These are phyloP conservation scores for Oxycera nigricornis DNA, from an alignment of 2,888 invertebrate genomes.

Conservation along the genomic window DNA sequence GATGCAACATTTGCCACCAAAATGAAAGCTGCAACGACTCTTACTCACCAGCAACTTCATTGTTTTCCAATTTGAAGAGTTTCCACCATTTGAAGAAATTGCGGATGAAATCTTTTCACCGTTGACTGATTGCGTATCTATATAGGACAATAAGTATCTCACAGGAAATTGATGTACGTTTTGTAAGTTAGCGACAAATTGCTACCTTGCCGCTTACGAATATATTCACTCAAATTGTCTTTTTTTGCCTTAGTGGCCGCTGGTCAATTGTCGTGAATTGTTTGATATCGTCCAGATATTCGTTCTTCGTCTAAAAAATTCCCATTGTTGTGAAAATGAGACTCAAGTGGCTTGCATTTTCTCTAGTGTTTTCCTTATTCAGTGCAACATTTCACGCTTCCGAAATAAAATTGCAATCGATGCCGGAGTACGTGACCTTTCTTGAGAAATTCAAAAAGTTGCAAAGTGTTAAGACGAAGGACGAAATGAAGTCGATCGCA, in stretches of 20 bases:
- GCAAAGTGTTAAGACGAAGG: constrained; percentile 53
- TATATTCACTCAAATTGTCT: constrained; percentile 38
- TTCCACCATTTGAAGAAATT: background rate
- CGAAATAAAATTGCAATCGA: constrained; percentile 50
- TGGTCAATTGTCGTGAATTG: constrained; percentile 44
- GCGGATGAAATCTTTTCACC: constrained; percentile 7
- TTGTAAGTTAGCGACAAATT: constrained; percentile 46
- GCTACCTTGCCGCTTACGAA: constrained; percentile 35
- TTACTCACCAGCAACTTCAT: too few relatives aligned
- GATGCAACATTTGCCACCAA: too few relatives aligned
- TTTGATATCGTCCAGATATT: background rate
- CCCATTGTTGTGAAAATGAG: constrained; percentile 39
- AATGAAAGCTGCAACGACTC: background rate
- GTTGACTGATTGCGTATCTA: background rate
- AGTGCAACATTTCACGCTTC: constrained; percentile 40
- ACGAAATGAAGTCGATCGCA: constrained; percentile 55
- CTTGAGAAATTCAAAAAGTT: constrained; percentile 55
- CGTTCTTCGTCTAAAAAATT: background rate
- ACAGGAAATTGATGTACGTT: constrained; percentile 34
- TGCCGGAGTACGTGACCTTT: constrained; percentile 55
- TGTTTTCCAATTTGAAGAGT: background rate
- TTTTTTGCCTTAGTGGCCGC: constrained; percentile 41
- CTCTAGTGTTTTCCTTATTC: constrained; percentile 34
- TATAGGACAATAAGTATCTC: background rate
- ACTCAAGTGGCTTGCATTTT: constrained; percentile 44